Conservation (phyloP, 2,113 vertebrate species). For the Polypterus senegalus region DNA sequence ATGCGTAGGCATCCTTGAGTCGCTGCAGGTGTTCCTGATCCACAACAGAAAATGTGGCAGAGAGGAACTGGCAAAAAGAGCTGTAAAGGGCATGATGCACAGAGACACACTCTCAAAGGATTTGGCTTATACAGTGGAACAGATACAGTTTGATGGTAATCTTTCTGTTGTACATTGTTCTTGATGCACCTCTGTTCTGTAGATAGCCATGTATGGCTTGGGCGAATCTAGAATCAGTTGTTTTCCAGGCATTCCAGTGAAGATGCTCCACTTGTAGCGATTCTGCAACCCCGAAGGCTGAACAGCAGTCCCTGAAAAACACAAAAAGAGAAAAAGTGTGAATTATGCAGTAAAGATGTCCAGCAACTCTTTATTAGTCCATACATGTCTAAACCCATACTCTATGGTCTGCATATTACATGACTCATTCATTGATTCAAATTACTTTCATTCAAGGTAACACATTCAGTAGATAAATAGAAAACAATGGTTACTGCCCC, state of each 20-base stretch:
- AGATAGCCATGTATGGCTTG: background rate
- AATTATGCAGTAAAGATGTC: too few species aligned
- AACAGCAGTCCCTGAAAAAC: conserved; percentile 8
- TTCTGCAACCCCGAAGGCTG: background rate
- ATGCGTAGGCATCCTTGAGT: conserved; percentile 6
- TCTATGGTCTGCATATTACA: too few species aligned
- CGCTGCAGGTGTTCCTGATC: conserved; percentile 8
- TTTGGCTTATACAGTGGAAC: conserved; percentile 16
- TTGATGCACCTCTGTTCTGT: conserved; percentile 6
- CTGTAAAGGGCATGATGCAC: conserved; percentile 20
- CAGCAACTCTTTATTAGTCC: too few species aligned
- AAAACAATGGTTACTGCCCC: background rate
- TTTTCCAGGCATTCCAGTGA: conserved; percentile 5
- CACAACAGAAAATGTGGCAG: background rate
- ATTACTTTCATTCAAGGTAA: background rate
- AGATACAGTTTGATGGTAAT: conserved; percentile 14
- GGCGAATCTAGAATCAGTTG: conserved; percentile 5
- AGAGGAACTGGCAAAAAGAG: conserved; percentile 15
- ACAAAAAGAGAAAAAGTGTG: background rate
- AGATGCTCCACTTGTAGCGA: background rate
- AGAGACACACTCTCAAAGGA: conserved; percentile 14
- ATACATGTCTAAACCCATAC: too few species aligned
- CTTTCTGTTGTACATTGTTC: background rate
- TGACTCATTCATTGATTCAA: background rate
- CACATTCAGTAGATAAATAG: background rate